Evolutionary conservation across 2,797 vertebrate species (phyloP), one percentile per base, ranked within the genome.

Genomic region (Crocodylus rhombifer): DNA sequence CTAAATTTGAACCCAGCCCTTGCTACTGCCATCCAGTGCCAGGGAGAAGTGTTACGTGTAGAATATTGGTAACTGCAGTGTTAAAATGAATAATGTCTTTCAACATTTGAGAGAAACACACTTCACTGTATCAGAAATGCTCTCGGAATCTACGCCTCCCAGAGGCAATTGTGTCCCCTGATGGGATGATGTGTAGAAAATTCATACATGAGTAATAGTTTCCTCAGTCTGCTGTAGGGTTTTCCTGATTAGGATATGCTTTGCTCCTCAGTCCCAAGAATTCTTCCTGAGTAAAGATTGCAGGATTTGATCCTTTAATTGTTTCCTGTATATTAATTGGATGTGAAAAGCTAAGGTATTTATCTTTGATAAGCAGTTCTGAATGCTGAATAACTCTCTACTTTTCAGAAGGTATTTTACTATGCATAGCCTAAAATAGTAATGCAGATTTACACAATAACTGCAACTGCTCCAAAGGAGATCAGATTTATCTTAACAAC

Each of bases 321-420:
- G 82, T 56, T 95, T 97, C 90, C 87, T 94, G 36, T 91, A 78
- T 94, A 97, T 96, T 97, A 97, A 95, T 96, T 80, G 30, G 85
- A 87, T 92, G 71, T 94, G 86, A 95, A 88, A 90, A 94, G 55
- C 84, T 82, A 86, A 80, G 86, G 71, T 94, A 91, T 96, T 97
- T 94, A 95, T 95, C 92, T 97, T 95, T 81, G 30, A 77, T 95
- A 94, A 92, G 75, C 65, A 81, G 88, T 58, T 89, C 87, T 95
- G 91, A 88, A 85, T 86, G 77, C 87, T 90, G 74, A 90, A 90
- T 82, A 91, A 94, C 93, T n/a, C 84, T 89, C 67, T 77, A n/a
- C 86, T 97, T 96, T 94, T 97, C 90, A 90, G 80, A 69, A 83
- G 30, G 62, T 88, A 9, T 85, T 91, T 73, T 75, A 93, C 88